Evolutionary conservation across 2,797 vertebrate genomes (phyloP).

Genomic region (Coccyzus lansbergi): DNA sequence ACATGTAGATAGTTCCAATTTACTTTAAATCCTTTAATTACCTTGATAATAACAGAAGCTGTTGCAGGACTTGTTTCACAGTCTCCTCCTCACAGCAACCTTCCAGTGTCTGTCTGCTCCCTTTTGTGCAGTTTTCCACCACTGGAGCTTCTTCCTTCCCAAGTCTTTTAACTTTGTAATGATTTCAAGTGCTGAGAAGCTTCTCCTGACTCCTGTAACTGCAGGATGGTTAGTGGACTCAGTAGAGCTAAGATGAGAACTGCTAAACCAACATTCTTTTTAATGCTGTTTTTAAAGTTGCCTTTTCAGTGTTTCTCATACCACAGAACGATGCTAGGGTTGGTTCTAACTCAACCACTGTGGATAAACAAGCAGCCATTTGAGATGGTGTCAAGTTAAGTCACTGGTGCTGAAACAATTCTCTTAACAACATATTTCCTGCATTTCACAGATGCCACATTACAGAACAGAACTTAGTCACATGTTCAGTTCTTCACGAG

Average conservation of each 20-base stretch:
- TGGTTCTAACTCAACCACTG: background rate
- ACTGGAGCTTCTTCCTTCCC: background rate
- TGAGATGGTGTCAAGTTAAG: background rate
- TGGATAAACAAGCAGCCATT: background rate
- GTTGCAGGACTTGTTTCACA: background rate
- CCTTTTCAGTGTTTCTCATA: background rate
- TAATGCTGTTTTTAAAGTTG: background rate
- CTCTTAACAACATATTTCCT: background rate
- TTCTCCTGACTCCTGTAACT: background rate
- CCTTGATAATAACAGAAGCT: background rate
- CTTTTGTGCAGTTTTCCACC: background rate
- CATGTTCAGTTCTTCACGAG: background rate
- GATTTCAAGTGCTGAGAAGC: background rate
- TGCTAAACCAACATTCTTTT: background rate
- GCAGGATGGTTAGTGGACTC: background rate
- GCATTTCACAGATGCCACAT: background rate
- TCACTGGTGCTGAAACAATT: background rate
- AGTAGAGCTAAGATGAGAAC: background rate
- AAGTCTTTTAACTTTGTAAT: rapidly evolving
- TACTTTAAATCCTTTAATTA: background rate
- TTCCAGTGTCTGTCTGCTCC: background rate
- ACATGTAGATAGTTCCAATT: background rate
- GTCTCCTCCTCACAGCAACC: background rate
- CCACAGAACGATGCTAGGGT: background rate
- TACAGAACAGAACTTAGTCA: background rate